A percentile compares a stretch with the other conserved stretches of the same genome.
Evolutionary conservation across 2,888 invertebrate genomes (phyloP).

Genomic region (Thymelicus sylvestris): DNA sequence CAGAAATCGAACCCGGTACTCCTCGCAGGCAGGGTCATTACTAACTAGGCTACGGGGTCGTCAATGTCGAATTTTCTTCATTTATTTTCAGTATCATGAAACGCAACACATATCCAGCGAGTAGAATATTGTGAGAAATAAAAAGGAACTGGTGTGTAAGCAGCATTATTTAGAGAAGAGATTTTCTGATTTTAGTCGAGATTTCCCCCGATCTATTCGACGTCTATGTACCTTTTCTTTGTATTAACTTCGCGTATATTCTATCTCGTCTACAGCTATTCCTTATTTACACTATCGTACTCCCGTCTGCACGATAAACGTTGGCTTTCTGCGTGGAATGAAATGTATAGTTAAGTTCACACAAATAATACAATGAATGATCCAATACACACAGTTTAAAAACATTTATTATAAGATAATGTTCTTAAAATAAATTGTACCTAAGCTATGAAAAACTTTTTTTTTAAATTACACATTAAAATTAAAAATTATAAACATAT

Average conservation of each 20-base stretch:
- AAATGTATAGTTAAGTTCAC: conserved; percentile 14
- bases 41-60: too few species aligned
- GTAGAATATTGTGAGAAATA: neutral
- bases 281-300: conserved; percentile 24
- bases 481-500: too few species aligned
- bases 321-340: conserved; percentile 27
- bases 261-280: conserved; percentile 24
- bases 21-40: too few species aligned
- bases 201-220: conserved; percentile 62
- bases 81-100: too few species aligned
- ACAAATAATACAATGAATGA: too few species aligned
- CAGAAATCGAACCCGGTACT: too few species aligned
- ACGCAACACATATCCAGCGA: neutral
- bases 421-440: too few species aligned
- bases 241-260: conserved; percentile 36
- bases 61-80: too few species aligned
- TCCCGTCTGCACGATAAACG: neutral
- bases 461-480: too few species aligned
- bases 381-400: too few species aligned
- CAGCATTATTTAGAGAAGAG: conserved; percentile 66
- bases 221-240: conserved; percentile 46
- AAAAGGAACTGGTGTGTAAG: conserved; percentile 27
- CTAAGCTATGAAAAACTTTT: too few species aligned
- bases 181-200: conserved; percentile 69
- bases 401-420: too few species aligned